Conservation (phyloP, 2,888 invertebrate genomes). For the Glaucopsyche alexis region DNA sequence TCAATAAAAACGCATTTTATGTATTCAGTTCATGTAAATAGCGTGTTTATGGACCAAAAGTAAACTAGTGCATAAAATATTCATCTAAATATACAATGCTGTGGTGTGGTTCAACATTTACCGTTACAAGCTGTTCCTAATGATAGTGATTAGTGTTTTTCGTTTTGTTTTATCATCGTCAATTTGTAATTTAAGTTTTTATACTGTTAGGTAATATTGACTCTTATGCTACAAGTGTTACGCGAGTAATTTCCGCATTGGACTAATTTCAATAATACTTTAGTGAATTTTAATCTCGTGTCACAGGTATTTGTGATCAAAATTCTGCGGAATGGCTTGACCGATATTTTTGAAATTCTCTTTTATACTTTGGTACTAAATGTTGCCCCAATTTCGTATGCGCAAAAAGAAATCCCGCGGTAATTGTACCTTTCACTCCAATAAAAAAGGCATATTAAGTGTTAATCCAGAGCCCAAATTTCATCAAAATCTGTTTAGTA, state of each 20-base stretch:
- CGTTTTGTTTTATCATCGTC: not conserved
- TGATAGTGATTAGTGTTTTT: not conserved
- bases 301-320: no score
- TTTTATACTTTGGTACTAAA: no score
- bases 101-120: not conserved
- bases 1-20: constrained; percentile 1
- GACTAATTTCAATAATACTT: not conserved
- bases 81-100: not conserved
- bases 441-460: no score
- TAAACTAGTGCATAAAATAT: constrained; percentile 20
- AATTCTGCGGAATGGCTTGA: no score
- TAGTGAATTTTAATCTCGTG: no score
- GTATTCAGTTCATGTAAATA: constrained; percentile 8
- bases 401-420: no score
- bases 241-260: not conserved
- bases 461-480: no score
- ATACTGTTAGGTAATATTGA: constrained; percentile 2
- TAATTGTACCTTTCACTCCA: no score
- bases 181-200: constrained; percentile 2
- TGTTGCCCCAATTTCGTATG: no score
- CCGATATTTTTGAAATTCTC: no score
- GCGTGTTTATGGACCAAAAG: constrained; percentile 5
- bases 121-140: constrained; percentile 5
- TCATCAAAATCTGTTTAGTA: no score
- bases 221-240: not conserved